Conservation (phyloP, 2,888 invertebrate genomes). For the Craniophora ligustri region DNA sequence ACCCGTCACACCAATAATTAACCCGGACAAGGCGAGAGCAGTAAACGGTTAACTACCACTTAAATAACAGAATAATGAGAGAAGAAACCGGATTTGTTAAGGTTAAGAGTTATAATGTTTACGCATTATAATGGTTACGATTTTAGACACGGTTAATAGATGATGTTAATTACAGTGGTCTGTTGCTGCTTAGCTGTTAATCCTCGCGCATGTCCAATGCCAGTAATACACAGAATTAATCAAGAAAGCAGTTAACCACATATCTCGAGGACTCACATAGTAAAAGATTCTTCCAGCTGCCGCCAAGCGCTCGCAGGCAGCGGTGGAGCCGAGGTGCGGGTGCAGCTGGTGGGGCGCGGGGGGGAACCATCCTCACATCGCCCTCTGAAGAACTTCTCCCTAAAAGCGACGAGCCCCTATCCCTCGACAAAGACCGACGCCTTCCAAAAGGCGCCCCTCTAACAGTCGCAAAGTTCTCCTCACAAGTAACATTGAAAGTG, state of each 20-base stretch:
- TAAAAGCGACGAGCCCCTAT: constrained; percentile 86
- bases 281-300: constrained; percentile 94
- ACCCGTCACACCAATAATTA: constrained; percentile 82
- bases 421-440: constrained; percentile 82
- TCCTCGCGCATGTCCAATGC: constrained; percentile 22
- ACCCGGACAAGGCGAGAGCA: constrained; percentile 70
- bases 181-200: constrained; percentile 42
- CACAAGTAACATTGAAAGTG: constrained; percentile 75
- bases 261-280: constrained; percentile 90
- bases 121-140: constrained; percentile 59
- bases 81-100: constrained; percentile 70
- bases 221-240: constrained; percentile 31
- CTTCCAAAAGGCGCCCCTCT: constrained; percentile 82
- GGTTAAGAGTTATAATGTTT: constrained; percentile 72
- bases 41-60: constrained; percentile 79
- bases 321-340: constrained; percentile 89
- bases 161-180: constrained; percentile 60
- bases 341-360: constrained; percentile 77
- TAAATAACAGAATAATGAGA: constrained; percentile 78
- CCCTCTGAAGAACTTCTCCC: constrained; percentile 92
- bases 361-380: constrained; percentile 86
- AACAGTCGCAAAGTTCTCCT: constrained; percentile 82
- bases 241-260: constrained; percentile 59
- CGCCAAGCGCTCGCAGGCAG: constrained; percentile 92
- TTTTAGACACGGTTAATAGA: constrained; percentile 70